Evolutionary conservation across 2,888 invertebrate species (phyloP).

Genomic region (Tetragnatha montana): DNA sequence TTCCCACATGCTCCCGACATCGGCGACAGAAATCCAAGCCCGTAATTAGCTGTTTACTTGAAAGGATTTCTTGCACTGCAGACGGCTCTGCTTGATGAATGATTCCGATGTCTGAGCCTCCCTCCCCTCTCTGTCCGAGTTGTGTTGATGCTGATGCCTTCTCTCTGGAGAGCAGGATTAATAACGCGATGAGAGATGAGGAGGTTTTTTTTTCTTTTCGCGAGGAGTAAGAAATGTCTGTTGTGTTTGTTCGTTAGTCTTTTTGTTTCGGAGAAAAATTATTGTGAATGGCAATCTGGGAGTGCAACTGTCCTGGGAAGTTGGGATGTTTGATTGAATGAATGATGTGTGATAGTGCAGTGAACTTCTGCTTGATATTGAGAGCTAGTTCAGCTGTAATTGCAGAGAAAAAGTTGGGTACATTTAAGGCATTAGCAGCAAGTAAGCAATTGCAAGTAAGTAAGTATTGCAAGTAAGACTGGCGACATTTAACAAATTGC

Average conservation of each 20-base stretch:
- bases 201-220: background rate
- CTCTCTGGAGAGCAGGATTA: background rate
- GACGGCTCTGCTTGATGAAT: background rate
- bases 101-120: background rate
- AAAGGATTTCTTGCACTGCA: background rate
- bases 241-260: background rate
- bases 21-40: background rate
- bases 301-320: too few relatives aligned
- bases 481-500: too few relatives aligned
- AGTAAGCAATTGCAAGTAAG: too few relatives aligned
- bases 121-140: background rate
- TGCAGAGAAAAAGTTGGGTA: too few relatives aligned
- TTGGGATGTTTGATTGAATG: too few relatives aligned
- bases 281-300: too few relatives aligned
- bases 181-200: background rate
- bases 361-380: too few relatives aligned
- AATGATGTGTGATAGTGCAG: too few relatives aligned
- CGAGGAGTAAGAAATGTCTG: background rate
- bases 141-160: background rate
- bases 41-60: background rate
- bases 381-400: too few relatives aligned
- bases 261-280: background rate
- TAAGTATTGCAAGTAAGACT: too few relatives aligned
- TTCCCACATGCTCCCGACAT: background rate
- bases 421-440: too few relatives aligned